Evolutionary conservation across 2,113 vertebrate species (phyloP).

Genomic region (Noturus placidus): DNA sequence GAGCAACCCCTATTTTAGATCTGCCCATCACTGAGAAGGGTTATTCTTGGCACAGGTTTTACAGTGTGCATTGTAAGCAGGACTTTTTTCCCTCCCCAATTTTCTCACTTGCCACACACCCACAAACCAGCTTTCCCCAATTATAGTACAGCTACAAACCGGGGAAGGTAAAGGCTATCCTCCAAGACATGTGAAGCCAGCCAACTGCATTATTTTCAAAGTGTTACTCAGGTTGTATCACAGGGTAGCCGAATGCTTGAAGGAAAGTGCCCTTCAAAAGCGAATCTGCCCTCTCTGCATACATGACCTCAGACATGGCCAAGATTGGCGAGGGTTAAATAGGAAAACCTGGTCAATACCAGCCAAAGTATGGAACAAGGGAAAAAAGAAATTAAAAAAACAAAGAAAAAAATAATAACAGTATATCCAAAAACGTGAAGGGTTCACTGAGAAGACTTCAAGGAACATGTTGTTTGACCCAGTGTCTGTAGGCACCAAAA

Average conservation of each 20-base stretch:
- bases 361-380: neutral
- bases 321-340: neutral
- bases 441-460: neutral
- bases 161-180: neutral
- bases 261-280: neutral
- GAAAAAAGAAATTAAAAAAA: neutral
- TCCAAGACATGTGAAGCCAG: neutral
- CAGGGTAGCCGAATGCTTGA: neutral
- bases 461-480: neutral
- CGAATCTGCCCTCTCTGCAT: neutral
- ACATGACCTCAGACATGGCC: neutral
- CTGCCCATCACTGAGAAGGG: neutral
- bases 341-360: neutral
- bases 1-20: conserved; percentile 25
- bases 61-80: neutral
- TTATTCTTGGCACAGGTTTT: neutral
- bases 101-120: neutral
- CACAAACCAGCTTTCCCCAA: neutral
- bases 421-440: neutral
- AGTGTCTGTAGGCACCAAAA: neutral
- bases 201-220: neutral
- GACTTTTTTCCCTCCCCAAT: neutral
- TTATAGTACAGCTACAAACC: neutral
- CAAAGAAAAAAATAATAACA: neutral
- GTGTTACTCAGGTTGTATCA: neutral